Conservation (phyloP, 2,113 vertebrate species). For the Pseudorhombus dupliciocellatus region DNA sequence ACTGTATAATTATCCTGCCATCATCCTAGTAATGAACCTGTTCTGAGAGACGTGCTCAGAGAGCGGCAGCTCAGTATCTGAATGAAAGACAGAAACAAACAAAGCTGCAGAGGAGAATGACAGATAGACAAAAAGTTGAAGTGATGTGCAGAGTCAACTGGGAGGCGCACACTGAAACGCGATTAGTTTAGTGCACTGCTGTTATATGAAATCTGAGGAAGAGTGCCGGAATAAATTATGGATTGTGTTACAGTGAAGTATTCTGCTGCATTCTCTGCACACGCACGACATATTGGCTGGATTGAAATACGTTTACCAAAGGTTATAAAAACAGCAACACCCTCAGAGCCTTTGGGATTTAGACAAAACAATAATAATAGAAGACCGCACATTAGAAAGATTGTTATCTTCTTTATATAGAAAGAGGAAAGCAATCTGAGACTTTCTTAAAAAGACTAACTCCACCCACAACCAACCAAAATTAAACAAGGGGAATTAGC, state of each 20-base stretch:
- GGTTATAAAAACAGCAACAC: conserved; percentile 12
- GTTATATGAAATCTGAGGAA: conserved; percentile 43
- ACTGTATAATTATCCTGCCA: neutral
- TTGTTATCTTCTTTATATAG: no score
- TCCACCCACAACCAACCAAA: neutral
- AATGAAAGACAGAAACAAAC: conserved; percentile 7
- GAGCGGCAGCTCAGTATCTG: conserved; percentile 2
- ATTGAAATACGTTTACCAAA: conserved; percentile 32
- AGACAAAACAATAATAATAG: no score
- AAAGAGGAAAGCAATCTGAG: no score
- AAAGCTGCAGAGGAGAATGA: neutral
- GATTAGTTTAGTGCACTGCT: conserved; percentile 46
- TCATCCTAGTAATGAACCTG: conserved; percentile 3
- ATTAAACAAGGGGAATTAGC: neutral
- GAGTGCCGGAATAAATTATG: conserved; percentile 47
- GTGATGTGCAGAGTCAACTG: neutral
- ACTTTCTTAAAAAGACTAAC: no score
- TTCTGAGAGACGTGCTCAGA: conserved; percentile 1
- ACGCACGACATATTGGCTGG: conserved; percentile 32
- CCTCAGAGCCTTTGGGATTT: no score
- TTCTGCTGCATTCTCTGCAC: conserved; percentile 30
- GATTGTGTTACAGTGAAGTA: conserved; percentile 45
- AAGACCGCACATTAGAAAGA: no score
- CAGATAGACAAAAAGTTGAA: neutral
- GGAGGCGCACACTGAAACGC: conserved; percentile 22